phyloP scores from a whole-genome alignment of 2,888 invertebrate species.

The Rutpela maculata region DNA sequence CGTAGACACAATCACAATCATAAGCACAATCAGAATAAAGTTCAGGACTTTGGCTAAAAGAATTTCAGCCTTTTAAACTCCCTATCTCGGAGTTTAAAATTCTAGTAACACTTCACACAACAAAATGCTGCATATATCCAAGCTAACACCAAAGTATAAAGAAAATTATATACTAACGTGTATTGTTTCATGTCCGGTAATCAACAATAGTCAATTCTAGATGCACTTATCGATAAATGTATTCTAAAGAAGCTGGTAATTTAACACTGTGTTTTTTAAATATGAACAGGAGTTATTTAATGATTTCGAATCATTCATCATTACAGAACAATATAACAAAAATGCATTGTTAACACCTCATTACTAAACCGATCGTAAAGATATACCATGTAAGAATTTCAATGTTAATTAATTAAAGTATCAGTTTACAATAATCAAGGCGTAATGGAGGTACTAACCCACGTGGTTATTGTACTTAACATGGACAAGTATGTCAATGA shows the following conservation, averaged over 20 bases:
- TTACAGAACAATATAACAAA: neutral
- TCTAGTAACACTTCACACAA: too few species aligned
- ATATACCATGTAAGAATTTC: slow-evolving; percentile 3
- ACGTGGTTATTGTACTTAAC: slow-evolving; percentile 28
- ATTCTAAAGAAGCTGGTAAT: neutral
- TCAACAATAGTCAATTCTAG: neutral
- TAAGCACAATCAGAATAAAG: too few species aligned
- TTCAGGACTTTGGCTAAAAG: too few species aligned
- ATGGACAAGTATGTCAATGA: slow-evolving; percentile 36
- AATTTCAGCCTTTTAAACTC: too few species aligned
- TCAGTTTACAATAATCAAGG: slow-evolving; percentile 34
- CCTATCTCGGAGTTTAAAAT: too few species aligned
- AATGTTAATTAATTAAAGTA: slow-evolving; percentile 31
- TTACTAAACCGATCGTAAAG: slow-evolving; percentile 14
- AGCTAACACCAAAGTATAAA: too few species aligned
- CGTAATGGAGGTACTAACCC: slow-evolving; percentile 29
- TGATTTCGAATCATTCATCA: neutral
- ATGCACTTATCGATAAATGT: neutral
- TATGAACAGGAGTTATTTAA: neutral
- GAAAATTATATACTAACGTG: too few species aligned
- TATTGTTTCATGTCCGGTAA: too few species aligned
- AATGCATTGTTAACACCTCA: slow-evolving; percentile 4
- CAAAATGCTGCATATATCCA: too few species aligned
- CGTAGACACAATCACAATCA: too few species aligned
- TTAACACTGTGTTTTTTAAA: neutral